A percentile compares a stretch with the other conserved stretches of the same genome.
phyloP scores from a whole-genome alignment of 1,140 invertebrate species.

The Vanessa atalanta region DNA sequence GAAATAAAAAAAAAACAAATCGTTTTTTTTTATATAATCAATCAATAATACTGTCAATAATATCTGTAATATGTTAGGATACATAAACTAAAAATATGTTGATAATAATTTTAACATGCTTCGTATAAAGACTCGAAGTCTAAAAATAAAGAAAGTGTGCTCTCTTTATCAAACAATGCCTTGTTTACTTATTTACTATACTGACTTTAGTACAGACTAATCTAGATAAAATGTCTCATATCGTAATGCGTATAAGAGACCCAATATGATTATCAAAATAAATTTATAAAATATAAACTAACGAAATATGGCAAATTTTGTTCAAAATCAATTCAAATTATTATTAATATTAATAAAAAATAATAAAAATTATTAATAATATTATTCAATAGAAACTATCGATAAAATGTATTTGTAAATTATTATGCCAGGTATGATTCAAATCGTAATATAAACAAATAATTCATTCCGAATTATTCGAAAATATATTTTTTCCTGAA shows the following conservation, averaged over 20 bases:
- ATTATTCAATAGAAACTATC: too few species aligned
- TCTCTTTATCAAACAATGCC: constrained; percentile 4
- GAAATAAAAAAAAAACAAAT: too few species aligned
- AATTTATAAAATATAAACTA: not conserved
- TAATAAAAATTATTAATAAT: too few species aligned
- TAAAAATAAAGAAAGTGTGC: constrained; percentile 5
- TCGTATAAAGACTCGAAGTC: not conserved
- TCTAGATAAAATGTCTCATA: constrained; percentile 6
- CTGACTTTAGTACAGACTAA: not conserved
- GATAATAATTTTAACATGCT: not conserved
- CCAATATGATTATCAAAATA: not conserved
- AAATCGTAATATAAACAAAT: too few species aligned
- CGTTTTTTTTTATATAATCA: too few species aligned
- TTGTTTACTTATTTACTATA: not conserved
- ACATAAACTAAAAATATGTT: not conserved
- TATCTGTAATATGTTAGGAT: too few species aligned
- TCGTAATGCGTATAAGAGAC: not conserved
- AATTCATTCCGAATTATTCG: not conserved
- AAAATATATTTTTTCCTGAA: not conserved
- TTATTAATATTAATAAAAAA: too few species aligned
- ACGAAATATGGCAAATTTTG: too few species aligned
- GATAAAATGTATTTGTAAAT: too few species aligned
- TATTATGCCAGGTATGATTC: too few species aligned
- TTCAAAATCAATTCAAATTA: too few species aligned
- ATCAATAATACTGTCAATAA: too few species aligned